Evolutionary conservation across 2,113 vertebrate species (phyloP), one percentile per base, ranked within the genome.

Genomic region (Carettochelys insculpta): DNA sequence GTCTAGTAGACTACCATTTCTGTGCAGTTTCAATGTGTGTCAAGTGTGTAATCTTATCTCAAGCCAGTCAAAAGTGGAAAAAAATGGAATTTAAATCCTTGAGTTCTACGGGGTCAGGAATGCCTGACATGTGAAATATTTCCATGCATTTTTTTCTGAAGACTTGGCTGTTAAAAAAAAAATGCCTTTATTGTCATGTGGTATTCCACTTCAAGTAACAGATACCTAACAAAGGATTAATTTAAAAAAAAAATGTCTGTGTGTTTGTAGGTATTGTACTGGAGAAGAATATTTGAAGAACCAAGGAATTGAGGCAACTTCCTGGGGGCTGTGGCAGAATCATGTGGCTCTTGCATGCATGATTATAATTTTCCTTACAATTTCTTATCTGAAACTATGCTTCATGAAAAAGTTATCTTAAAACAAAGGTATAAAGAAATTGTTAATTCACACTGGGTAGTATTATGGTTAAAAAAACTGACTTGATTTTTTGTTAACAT

Each of bases 341-440:
- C 98, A 98, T 8, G 2, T 99, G 76, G 98, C 98, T 31, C 90
- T 99, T 29, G 77, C 76, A 31, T 94, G 98, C 95, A 99, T 99
- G 98, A 98, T 86, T 1, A 0, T 97, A 8, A 97, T 98, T 76
- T 98, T 99, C 97, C 97, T 99, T 5, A 38, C 34, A 27, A 98
- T 99, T 12, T 96, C 99, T 0, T 99, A 99, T 94, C 71, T 99
- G 87, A 99, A 99, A 91, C 94, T 99, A 85, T 82, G 88, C 80
- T 98, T 99, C 87, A 98, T 99, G 96, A 99, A 97, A 95, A 99
- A 99, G 92, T 98, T 98, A 94, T 98, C 99, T 52, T 99, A 97
- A 97, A 85, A 50, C 22, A 68, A 29, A 45, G n/a, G 3, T 83
- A 54, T 77, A 54, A 80, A 25, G 4, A 52, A 24, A 25, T 27